Conservation (phyloP, 92 coral and sea anemone species). For the Heliopora coerulea region DNA sequence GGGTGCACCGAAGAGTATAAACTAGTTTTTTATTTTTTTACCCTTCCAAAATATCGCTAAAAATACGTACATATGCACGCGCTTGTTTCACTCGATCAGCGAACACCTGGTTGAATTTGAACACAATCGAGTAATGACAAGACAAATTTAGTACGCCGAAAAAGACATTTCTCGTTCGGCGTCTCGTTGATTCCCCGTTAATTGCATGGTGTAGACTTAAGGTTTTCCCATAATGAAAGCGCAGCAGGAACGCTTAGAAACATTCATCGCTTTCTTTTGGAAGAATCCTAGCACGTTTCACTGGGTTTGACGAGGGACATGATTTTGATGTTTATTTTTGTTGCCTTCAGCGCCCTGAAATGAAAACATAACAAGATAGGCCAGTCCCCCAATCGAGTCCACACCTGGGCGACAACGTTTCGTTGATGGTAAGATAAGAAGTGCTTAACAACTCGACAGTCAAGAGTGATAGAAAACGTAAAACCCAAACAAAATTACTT, state of each 20-base stretch:
- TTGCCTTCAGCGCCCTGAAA: not conserved
- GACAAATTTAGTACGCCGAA: not conserved
- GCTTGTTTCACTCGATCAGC: no score
- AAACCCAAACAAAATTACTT: conserved; percentile 2
- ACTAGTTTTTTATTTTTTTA: no score
- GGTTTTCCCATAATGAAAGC: not conserved
- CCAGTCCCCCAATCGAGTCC: not conserved
- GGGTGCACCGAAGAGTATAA: not conserved
- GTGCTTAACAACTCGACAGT: not conserved
- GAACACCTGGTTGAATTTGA: no score
- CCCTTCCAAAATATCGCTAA: no score
- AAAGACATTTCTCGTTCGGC: not conserved
- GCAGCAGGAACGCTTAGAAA: not conserved
- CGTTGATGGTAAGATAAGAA: not conserved
- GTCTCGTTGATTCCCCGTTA: not conserved
- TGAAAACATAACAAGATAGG: not conserved
- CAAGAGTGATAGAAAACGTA: not conserved
- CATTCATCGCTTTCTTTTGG: not conserved
- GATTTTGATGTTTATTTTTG: not conserved
- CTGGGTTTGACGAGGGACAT: not conserved
- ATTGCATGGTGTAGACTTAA: not conserved
- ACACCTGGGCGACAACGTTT: conserved; percentile 1
- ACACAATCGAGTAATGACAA: no score
- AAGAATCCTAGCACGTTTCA: not conserved
- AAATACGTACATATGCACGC: no score